phyloP scores from a whole-genome alignment of 2,113 vertebrate species.

The Mus musculus region DNA sequence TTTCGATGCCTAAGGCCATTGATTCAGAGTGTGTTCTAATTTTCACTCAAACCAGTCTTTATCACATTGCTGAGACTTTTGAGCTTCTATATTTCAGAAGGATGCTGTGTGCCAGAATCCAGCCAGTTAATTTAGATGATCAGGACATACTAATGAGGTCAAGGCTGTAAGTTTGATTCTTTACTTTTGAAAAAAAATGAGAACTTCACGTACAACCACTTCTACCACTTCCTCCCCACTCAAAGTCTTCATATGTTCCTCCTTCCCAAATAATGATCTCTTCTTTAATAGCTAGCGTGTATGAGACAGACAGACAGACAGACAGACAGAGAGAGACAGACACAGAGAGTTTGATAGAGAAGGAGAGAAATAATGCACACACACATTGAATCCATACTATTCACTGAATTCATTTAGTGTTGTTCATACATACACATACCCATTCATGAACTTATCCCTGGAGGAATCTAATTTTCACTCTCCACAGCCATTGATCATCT shows the following conservation, averaged over 20 bases:
- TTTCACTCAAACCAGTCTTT: constrained; percentile 69
- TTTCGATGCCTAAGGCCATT: constrained; percentile 44
- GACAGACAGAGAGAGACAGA: neutral
- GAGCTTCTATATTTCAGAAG: neutral
- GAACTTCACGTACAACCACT: too few species aligned
- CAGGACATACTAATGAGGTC: constrained; percentile 20
- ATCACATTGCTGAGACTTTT: constrained; percentile 54
- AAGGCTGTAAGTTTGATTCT: neutral
- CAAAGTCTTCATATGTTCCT: neutral
- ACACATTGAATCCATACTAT: neutral
- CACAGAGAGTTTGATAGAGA: too few species aligned
- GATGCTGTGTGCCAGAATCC: neutral
- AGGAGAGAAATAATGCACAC: neutral
- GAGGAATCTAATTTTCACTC: neutral
- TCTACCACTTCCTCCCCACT: too few species aligned
- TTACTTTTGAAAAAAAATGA: neutral
- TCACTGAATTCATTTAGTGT: neutral
- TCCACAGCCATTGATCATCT: neutral
- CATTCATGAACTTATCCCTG: neutral
- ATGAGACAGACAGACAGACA: too few species aligned
- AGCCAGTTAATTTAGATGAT: constrained; percentile 30
- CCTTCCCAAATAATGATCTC: neutral
- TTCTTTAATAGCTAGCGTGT: neutral
- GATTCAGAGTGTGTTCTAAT: constrained; percentile 61
- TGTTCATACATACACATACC: neutral